phyloP scores from a whole-genome alignment of 2,797 vertebrate genomes.

The Onychomys leucogaster region DNA sequence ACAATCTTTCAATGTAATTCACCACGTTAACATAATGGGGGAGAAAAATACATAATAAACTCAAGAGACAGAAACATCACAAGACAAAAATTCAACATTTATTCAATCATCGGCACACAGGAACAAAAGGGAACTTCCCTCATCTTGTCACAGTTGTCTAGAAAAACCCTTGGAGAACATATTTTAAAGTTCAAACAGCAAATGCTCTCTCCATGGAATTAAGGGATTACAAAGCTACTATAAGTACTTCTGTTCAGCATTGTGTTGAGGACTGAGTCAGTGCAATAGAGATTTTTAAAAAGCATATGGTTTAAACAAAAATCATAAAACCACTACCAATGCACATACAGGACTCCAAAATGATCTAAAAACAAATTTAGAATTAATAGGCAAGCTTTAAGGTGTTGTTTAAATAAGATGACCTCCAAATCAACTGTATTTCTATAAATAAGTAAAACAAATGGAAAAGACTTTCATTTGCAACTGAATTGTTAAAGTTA shows the following conservation, averaged over 20 bases:
- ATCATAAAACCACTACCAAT: neutral
- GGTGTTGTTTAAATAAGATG: neutral
- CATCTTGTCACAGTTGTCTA: neutral
- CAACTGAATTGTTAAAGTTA: neutral
- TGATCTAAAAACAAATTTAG: neutral
- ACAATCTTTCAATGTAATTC: neutral
- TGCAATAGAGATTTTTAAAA: neutral
- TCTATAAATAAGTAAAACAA: neutral
- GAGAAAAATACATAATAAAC: neutral
- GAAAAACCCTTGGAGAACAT: neutral
- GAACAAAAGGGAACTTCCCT: neutral
- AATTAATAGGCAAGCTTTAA: neutral
- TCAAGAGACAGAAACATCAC: neutral
- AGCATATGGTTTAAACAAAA: neutral
- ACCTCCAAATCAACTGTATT: neutral
- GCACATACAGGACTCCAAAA: neutral
- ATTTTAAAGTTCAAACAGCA: neutral
- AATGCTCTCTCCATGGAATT: neutral
- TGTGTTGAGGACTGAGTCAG: neutral
- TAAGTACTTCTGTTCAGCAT: neutral
- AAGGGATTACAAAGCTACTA: neutral
- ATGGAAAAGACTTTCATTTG: neutral
- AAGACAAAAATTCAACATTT: neutral
- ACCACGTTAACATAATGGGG: neutral
- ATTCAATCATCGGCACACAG: neutral